Conservation (phyloP, 2,113 vertebrate species). For the Abramis brama region DNA sequence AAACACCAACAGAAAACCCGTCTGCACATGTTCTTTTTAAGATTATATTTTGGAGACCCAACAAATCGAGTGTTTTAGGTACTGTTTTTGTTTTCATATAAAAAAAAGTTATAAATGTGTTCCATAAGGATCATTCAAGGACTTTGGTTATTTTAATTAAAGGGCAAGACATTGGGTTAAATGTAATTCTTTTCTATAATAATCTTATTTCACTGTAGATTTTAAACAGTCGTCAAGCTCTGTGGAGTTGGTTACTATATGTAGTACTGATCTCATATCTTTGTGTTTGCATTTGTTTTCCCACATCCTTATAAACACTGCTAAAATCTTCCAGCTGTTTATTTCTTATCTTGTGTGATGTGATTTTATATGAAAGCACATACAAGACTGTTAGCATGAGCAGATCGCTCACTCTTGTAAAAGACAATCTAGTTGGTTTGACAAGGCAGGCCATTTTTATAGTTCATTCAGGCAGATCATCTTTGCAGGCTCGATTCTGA, state of each 20-base stretch:
- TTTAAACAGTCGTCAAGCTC: background rate
- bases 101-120: no score
- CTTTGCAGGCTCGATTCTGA: slow-evolving; percentile 6
- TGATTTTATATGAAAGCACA: background rate
- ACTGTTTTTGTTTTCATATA: background rate
- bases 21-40: background rate
- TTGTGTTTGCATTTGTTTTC: background rate
- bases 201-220: background rate
- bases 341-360: background rate
- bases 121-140: background rate
- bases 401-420: background rate
- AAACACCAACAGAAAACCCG: background rate
- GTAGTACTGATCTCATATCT: background rate
- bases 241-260: background rate
- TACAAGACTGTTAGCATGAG: background rate
- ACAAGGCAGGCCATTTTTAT: slow-evolving; percentile 5
- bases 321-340: background rate
- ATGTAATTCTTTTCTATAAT: background rate
- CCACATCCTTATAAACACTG: background rate
- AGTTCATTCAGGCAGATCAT: background rate
- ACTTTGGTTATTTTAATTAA: background rate
- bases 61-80: no score
- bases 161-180: background rate
- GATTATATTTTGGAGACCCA: background rate
- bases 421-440: background rate